Evolutionary conservation across 2,113 vertebrate species (phyloP), one percentile per base, ranked within the genome.

Genomic region (Orcinus orca): DNA sequence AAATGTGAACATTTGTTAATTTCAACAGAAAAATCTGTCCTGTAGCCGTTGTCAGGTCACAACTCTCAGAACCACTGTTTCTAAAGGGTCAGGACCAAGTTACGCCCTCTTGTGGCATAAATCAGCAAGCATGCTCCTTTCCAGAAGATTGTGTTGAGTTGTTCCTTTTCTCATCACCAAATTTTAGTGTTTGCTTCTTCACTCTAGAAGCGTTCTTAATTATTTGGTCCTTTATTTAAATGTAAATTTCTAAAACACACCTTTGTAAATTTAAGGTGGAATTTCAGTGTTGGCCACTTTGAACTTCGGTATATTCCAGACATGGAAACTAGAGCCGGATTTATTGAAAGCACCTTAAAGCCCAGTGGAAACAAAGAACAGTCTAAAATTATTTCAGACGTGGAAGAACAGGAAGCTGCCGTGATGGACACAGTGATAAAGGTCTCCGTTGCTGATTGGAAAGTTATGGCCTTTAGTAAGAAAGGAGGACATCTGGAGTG

Each of bases 251-350:
- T 97, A 94, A 95, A 98, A 92, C 17, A 73, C 50, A 58, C 73
- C 15, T 98, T 90, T 98, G 79, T 98, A 68, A 97, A 92, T 98
- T 98, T 96, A 97, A 99, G 99, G 99, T 99, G 99, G 99, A 99
- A 99, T 99, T 99, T 99, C 98, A 99, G 99, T 7, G 99, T 99
- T 73, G 99, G 99, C 80, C 99, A 99, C 98, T 99, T 99, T 90
- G 99, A 99, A 98, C 98, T 99, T 97, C 99, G 99, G 96, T 99
- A 99, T 20, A 93, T 99, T 96, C 99, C 99, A 44, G 99, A 99
- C 96, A 96, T 98, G 70, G 99, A 99, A 98, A 98, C 98, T 5
- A 98, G 98, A 86, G 98, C 99, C 0, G 99, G 99, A 97, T 99
- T 99, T 98, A 98, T 99, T 95, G 99, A 99, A 97, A 99, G 99